Conservation (phyloP, 2,888 invertebrate genomes). For the Leucania comma region DNA sequence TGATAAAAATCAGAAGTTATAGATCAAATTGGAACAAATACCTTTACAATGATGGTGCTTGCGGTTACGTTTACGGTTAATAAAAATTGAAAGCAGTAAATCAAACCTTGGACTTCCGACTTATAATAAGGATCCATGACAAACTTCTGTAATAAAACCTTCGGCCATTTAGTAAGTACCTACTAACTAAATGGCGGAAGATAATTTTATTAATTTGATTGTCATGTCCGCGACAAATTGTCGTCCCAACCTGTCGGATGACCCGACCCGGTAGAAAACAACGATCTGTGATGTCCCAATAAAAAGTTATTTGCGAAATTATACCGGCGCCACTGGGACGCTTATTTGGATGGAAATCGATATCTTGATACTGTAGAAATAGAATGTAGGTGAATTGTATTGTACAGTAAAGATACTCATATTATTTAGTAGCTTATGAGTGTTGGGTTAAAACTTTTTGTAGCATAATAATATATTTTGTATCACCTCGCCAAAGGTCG, state of each 20-base stretch:
- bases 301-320: constrained; percentile 81
- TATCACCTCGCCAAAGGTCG: not conserved
- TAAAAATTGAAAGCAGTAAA: not conserved
- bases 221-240: constrained; percentile 39
- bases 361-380: constrained; percentile 68
- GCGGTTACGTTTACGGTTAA: no score
- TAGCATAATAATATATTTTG: not conserved
- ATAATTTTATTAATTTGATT: constrained; percentile 59
- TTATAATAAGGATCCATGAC: not conserved
- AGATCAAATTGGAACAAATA: no score
- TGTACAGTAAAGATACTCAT: constrained; percentile 16
- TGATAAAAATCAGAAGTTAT: no score
- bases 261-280: constrained; percentile 60
- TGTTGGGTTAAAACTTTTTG: not conserved
- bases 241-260: constrained; percentile 39
- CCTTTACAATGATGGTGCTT: no score
- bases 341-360: constrained; percentile 73
- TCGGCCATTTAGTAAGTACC: not conserved
- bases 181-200: not conserved
- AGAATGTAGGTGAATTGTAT: constrained; percentile 72
- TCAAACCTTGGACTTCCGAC: not conserved
- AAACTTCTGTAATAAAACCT: not conserved
- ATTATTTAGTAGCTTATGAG: constrained; percentile 10
- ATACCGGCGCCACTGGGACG: constrained; percentile 78
- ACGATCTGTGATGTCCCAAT: constrained; percentile 75